Percentiles rank a stretch among this genome's conserved stretches.
Evolutionary conservation across 1,140 invertebrate genomes (phyloP).

Genomic region (Eriosoma lanigerum): DNA sequence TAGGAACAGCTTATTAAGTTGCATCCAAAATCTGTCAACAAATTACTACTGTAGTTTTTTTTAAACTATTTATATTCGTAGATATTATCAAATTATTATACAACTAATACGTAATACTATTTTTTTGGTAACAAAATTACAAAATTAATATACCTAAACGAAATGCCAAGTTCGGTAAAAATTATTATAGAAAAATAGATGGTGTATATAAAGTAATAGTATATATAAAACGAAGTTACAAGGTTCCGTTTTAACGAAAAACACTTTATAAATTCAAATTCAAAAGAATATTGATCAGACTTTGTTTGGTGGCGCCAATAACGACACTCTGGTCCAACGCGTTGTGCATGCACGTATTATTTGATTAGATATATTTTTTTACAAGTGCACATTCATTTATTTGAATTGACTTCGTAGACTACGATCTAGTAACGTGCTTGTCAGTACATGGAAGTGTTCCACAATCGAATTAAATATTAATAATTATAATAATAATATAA

Average conservation of each 20-base stretch:
- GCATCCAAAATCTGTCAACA: no score
- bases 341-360: not conserved
- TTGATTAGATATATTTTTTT: slow-evolving; percentile 26
- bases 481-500: slow-evolving; percentile 21
- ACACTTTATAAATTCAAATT: not conserved
- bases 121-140: no score
- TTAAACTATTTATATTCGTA: no score
- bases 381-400: not conserved
- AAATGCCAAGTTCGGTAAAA: no score
- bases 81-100: no score
- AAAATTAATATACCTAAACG: no score
- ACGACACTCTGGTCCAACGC: not conserved
- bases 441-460: slow-evolving; percentile 7
- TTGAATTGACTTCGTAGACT: slow-evolving; percentile 5
- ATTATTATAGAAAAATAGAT: no score
- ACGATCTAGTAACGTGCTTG: slow-evolving; percentile 18
- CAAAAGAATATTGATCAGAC: slow-evolving; percentile 38
- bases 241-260: not conserved
- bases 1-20: no score
- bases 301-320: slow-evolving; percentile 19
- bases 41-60: no score
- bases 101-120: no score
- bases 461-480: slow-evolving; percentile 33
- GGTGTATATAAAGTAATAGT: no score
- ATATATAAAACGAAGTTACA: not conserved